Conservation (phyloP, 2,888 invertebrate species). For the Caenorhabditis auriculariae region DNA sequence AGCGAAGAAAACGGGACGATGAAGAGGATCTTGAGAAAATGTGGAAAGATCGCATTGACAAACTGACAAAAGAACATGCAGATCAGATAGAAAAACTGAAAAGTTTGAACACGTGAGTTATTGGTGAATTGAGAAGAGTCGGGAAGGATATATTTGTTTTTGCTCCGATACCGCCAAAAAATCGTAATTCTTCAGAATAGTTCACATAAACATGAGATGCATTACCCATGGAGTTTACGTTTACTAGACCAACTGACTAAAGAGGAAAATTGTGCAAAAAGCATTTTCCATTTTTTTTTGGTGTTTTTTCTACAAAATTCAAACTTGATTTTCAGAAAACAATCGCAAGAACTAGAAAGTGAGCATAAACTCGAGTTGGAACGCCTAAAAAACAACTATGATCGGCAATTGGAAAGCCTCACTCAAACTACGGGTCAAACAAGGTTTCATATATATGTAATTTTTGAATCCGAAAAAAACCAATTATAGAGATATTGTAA, state of each 20-base stretch:
- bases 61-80: background rate
- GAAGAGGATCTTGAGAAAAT: constrained; percentile 21
- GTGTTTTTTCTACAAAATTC: too few relatives aligned
- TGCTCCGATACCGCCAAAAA: too few relatives aligned
- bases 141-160: too few relatives aligned
- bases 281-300: too few relatives aligned
- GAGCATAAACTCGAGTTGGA: constrained; percentile 35
- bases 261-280: too few relatives aligned
- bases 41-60: constrained; percentile 17
- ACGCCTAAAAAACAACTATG: constrained; percentile 28
- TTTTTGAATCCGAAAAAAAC: background rate
- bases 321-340: constrained; percentile 24
- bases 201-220: too few relatives aligned
- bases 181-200: too few relatives aligned
- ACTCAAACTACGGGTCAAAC: constrained; percentile 26
- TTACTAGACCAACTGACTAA: too few relatives aligned
- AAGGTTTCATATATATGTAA: constrained; percentile 13
- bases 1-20: constrained; percentile 19
- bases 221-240: too few relatives aligned
- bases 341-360: constrained; percentile 23
- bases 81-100: constrained; percentile 2
- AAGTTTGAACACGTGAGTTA: too few relatives aligned
- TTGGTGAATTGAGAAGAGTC: too few relatives aligned
- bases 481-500: constrained; percentile 17
- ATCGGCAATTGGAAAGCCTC: constrained; percentile 35